Evolutionary conservation across 2,797 vertebrate species (phyloP).

Genomic region (Myotis findleyi): DNA sequence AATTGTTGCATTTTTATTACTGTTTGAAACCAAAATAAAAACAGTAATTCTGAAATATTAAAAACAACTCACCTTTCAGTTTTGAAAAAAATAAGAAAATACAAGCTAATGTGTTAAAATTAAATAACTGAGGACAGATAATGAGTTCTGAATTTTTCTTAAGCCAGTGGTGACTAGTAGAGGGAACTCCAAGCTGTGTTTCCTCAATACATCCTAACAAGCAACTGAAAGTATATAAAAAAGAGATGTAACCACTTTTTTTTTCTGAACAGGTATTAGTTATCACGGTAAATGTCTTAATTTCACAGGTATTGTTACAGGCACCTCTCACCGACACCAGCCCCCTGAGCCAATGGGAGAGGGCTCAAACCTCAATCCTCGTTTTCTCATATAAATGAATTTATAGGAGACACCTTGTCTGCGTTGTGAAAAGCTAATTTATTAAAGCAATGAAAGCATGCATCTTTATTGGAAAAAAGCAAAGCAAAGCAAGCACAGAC

Average conservation of each 20-base stretch:
- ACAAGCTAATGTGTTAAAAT: neutral
- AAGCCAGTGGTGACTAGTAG: neutral
- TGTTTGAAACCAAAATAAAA: constrained; percentile 28
- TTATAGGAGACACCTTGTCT: no score
- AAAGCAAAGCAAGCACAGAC: no score
- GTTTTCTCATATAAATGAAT: no score
- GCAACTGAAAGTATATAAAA: neutral
- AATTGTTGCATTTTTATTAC: neutral
- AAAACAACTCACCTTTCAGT: neutral
- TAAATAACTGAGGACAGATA: neutral
- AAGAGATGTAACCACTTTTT: neutral
- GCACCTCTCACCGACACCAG: no score
- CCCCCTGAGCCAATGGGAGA: no score
- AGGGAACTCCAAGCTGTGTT: neutral
- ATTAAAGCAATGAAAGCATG: no score
- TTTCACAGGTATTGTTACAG: neutral
- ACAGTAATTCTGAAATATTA: neutral
- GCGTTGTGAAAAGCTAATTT: no score
- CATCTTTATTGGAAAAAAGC: no score
- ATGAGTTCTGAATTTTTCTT: neutral
- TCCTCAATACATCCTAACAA: neutral
- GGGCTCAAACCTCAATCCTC: no score
- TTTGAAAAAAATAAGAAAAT: constrained; percentile 9
- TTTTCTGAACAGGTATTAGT: neutral
- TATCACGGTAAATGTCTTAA: neutral